A percentile compares a stretch with the other conserved stretches of the same genome.
These are phyloP conservation scores for Nyctereutes procyonoides DNA, from an alignment of 2,113 vertebrate species.

Conservation along the genomic window DNA sequence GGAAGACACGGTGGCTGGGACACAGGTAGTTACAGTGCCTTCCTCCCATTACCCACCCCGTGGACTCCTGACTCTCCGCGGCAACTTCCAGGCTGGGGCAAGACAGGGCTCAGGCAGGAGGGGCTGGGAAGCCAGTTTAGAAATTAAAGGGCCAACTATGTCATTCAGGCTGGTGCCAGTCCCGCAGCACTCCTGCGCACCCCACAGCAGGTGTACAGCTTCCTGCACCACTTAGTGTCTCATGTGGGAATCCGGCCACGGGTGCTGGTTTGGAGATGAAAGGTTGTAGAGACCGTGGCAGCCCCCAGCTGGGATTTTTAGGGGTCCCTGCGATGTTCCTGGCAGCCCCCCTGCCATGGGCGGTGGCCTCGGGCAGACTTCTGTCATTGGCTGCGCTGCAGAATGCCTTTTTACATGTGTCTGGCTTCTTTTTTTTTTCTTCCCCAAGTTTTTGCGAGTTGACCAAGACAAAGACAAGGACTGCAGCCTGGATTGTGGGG, in stretches of 20 bases:
- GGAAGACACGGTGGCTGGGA: too few relatives aligned
- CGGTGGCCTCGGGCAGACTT: fast-evolving
- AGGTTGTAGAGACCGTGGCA: fast-evolving
- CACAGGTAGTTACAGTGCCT: too few relatives aligned
- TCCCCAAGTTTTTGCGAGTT: conserved; percentile 94
- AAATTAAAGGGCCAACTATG: too few relatives aligned
- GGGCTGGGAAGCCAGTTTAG: fast-evolving
- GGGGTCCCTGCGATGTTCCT: fast-evolving
- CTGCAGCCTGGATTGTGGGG: conserved; percentile 94
- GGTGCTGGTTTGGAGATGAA: not conserved
- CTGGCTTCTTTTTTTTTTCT: not conserved
- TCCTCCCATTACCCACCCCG: too few relatives aligned
- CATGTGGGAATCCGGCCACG: too few relatives aligned
- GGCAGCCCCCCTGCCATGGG: fast-evolving
- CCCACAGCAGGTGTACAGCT: fast-evolving
- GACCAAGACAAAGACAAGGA: conserved; percentile 96
- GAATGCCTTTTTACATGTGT: not conserved
- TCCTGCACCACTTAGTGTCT: fast-evolving
- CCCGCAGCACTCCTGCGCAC: fast-evolving
- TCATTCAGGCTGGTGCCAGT: too few relatives aligned
- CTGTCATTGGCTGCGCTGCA: fast-evolving
- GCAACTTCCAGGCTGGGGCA: not conserved
- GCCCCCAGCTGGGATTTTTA: not conserved
- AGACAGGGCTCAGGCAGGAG: fast-evolving
- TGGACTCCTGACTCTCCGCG: fast-evolving